A percentile compares a stretch with the other conserved stretches of the same genome.
Conservation (phyloP, 2,888 invertebrate genomes). For the Euplagia quadripunctaria region DNA sequence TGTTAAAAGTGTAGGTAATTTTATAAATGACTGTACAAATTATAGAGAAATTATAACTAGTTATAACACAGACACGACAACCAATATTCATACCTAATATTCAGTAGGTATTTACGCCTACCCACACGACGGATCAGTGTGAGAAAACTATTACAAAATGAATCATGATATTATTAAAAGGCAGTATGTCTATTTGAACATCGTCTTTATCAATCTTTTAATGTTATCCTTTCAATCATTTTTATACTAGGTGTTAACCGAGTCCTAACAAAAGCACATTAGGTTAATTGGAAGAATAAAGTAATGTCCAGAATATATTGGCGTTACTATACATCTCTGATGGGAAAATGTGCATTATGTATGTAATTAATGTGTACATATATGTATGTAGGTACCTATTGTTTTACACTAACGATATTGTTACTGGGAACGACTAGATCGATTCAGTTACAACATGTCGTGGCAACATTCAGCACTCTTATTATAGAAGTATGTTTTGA, state of each 20-base stretch:
- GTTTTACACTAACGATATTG: neutral
- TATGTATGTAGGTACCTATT: neutral
- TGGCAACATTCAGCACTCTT: neutral
- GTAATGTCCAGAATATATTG: too few species aligned
- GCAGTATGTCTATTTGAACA: too few species aligned
- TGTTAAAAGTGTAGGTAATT: conserved; percentile 28
- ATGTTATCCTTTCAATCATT: too few species aligned
- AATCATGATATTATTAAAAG: too few species aligned
- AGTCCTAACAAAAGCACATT: neutral
- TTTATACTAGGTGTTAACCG: too few species aligned
- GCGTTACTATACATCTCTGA: neutral
- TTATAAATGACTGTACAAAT: conserved; percentile 27
- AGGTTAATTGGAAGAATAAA: neutral
- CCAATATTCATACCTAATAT: neutral
- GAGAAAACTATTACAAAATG: too few species aligned
- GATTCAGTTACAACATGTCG: neutral
- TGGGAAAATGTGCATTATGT: neutral
- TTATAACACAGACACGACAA: conserved; percentile 18
- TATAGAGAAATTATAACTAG: conserved; percentile 36
- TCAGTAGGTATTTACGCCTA: neutral
- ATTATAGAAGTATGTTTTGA: too few species aligned
- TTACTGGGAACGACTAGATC: neutral
- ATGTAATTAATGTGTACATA: neutral
- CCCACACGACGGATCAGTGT: too few species aligned
- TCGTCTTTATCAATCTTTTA: too few species aligned